Base-by-base conservation (phyloP, 2,797 vertebrate species). In the Typhlichthys eigenmanni region DNA sequence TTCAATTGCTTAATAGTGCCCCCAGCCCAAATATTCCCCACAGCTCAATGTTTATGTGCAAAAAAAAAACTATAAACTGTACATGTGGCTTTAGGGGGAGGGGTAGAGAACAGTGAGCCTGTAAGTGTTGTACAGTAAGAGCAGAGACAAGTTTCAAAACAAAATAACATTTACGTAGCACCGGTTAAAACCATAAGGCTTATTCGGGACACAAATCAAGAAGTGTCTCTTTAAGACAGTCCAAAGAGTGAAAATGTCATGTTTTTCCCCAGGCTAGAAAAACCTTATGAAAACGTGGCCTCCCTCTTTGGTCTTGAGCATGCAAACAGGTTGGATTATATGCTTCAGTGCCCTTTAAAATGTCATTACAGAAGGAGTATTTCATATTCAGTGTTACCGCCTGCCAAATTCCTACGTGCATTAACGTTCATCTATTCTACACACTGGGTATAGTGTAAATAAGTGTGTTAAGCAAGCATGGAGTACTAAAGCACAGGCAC, bases 321-420 rank as follows among this genome's bases (percentile, higher is more conserved):
- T 49, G 46, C 46, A 71, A 67, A 71, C 29, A 34, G 29, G 55
- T 13, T 47, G 14, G 49, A 13, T 19, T 47, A 43, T 14, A 0
- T 38, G 5, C 17, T 17, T 46, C 32, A 58, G 13, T 8, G 1
- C 62, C 58, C 61, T 69, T 47, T 24, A 63, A 74, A 69, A 75
- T 67, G 66, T 70, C 51, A 49, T 48, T 55, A 69, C 55, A 81
- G 74, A 77, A 52, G 55, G 59, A 29, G 47, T 5, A 6, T 4
- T 12, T 38, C 9, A 8, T 51, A 16, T 51, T 17, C 24, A 29
- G 4, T 29, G 24, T 29, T 29, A 29, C 24, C 24, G 9, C 47
- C 54, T 64, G 13, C 4, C 19, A 47, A 2, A 56, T 13, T 34
- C 32, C 54, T 55, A 34, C 10, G 38, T 43, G 1, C 19, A 10